Evolutionary conservation across 2,797 vertebrate genomes (phyloP).

Genomic region (Pelochelys cantorii): DNA sequence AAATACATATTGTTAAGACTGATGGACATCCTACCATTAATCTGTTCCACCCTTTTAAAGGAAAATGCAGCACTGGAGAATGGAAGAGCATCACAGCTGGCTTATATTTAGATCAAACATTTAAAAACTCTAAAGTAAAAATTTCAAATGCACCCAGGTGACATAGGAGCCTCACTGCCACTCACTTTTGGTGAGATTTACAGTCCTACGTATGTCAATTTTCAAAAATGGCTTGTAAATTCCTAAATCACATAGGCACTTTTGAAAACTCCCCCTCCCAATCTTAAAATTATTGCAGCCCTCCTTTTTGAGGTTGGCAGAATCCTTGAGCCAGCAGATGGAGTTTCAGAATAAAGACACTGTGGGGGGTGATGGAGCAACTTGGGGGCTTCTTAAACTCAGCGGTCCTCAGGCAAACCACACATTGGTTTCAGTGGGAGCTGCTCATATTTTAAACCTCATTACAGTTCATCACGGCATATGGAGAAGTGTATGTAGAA

Average conservation of each 20-base stretch:
- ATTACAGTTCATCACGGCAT: not conserved
- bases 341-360: not conserved
- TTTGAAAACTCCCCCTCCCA: not conserved
- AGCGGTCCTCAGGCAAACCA: not conserved
- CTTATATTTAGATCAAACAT: not conserved
- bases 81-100: not conserved
- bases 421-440: not conserved
- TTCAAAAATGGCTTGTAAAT: not conserved
- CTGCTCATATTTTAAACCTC: not conserved
- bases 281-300: not conserved
- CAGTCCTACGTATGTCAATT: not conserved
- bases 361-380: not conserved
- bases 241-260: not conserved
- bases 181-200: not conserved
- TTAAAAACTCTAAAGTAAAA: not conserved
- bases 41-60: not conserved
- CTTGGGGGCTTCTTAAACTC: not conserved
- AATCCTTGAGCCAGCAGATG: not conserved
- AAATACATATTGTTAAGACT: not conserved
- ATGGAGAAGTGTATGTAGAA: not conserved
- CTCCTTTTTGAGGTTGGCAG: conserved; percentile 1
- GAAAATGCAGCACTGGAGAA: not conserved
- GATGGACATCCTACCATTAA: not conserved
- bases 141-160: not conserved
- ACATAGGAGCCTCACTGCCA: not conserved